Percentiles rank a stretch among this genome's conserved stretches.
Evolutionary conservation across 2,888 invertebrate genomes (phyloP).

Genomic region (Rhodophaea formosa): DNA sequence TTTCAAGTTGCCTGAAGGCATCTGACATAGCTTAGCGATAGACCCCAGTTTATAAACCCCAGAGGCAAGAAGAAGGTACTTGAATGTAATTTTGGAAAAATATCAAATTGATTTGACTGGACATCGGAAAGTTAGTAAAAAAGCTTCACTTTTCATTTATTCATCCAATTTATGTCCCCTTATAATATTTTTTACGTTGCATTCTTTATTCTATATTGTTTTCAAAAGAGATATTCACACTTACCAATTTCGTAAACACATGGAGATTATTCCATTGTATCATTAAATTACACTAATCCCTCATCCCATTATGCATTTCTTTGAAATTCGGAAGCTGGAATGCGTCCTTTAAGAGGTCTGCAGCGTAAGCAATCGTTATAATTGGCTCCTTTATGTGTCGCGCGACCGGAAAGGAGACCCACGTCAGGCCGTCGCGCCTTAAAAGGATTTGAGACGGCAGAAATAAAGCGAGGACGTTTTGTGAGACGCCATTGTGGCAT

Average conservation of each 20-base stretch:
- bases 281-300: constrained; percentile 65
- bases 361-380: constrained; percentile 64
- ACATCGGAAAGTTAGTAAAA: too few relatives aligned
- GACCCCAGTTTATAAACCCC: too few relatives aligned
- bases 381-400: constrained; percentile 67
- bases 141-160: too few relatives aligned
- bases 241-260: constrained; percentile 31
- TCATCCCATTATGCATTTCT: constrained; percentile 59
- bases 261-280: constrained; percentile 39
- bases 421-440: constrained; percentile 59
- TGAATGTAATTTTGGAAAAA: too few relatives aligned
- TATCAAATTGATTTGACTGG: too few relatives aligned
- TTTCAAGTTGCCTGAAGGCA: too few relatives aligned
- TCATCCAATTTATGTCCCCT: too few relatives aligned
- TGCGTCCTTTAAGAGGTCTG: constrained; percentile 53
- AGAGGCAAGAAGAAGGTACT: too few relatives aligned
- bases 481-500: constrained; percentile 49
- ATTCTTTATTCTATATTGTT: too few relatives aligned
- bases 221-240: constrained; percentile 25
- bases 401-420: constrained; percentile 72
- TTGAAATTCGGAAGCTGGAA: constrained; percentile 73
- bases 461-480: constrained; percentile 58
- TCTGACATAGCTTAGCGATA: too few relatives aligned
- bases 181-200: too few relatives aligned
- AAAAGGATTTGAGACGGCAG: constrained; percentile 70